These are phyloP conservation scores for Chrysotoxum bicinctum DNA, from an alignment of 2,888 invertebrate genomes.

Conservation along the genomic window DNA sequence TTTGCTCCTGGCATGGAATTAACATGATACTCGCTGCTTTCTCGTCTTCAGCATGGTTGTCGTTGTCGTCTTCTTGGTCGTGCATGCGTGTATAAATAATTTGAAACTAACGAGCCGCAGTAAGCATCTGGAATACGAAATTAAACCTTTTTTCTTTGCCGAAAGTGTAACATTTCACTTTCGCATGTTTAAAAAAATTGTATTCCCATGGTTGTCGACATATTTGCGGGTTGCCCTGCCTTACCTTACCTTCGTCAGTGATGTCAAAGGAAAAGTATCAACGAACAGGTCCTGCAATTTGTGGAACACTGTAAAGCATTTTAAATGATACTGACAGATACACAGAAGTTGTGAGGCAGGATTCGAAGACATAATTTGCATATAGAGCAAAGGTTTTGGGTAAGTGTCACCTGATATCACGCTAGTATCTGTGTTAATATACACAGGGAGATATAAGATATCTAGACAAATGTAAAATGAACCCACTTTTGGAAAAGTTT, in stretches of 20 bases:
- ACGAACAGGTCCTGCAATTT: neutral
- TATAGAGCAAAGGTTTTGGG: too few species aligned
- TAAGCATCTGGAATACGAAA: slow-evolving; percentile 52
- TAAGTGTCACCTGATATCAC: too few species aligned
- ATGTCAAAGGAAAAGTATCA: neutral
- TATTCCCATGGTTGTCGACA: neutral
- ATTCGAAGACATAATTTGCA: too few species aligned
- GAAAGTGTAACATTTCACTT: slow-evolving; percentile 4
- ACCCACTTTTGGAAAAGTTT: too few species aligned
- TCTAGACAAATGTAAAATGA: too few species aligned
- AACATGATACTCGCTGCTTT: too few species aligned
- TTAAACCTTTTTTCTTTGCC: slow-evolving; percentile 32
- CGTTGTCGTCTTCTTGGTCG: neutral
- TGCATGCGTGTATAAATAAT: slow-evolving; percentile 51
- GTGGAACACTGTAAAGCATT: neutral
- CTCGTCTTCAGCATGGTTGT: neutral
- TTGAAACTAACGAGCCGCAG: slow-evolving; percentile 47
- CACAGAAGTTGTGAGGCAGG: too few species aligned
- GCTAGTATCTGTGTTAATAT: too few species aligned
- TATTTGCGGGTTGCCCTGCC: slow-evolving; percentile 2
- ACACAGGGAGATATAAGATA: too few species aligned
- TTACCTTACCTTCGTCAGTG: neutral
- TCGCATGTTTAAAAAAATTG: neutral
- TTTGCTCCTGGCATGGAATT: too few species aligned
- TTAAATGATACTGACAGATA: slow-evolving; percentile 10